These are phyloP conservation scores for Nixonia krombeini DNA, from an alignment of 1,140 invertebrate genomes.

Conservation along the genomic window DNA sequence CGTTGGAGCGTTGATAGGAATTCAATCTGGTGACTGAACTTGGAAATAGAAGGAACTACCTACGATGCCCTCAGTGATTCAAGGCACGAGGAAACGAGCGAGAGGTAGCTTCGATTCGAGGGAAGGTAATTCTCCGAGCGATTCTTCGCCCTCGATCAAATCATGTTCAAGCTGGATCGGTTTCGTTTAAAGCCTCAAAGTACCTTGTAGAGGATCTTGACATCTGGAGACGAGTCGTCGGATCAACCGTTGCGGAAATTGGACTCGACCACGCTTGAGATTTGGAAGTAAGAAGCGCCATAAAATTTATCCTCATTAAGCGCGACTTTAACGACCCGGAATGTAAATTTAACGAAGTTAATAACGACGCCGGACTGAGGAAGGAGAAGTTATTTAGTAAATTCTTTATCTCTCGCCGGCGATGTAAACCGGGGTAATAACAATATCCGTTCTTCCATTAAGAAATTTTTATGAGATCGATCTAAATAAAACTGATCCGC, in stretches of 20 bases:
- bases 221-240: conserved; percentile 10
- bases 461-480: no score
- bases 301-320: not conserved
- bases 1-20: conserved; percentile 56
- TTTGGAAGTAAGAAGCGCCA: not conserved
- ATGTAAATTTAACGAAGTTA: not conserved
- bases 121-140: conserved; percentile 56
- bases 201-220: conserved; percentile 14
- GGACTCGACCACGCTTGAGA: not conserved
- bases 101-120: conserved; percentile 15
- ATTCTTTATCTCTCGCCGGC: no score
- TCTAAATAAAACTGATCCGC: no score
- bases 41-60: conserved; percentile 61
- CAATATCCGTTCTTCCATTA: no score
- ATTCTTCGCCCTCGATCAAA: conserved; percentile 44
- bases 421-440: no score
- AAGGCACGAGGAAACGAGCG: conserved; percentile 18
- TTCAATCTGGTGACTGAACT: conserved; percentile 63
- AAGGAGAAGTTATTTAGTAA: no score
- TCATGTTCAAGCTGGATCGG: conserved; percentile 16
- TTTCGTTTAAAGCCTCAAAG: conserved; percentile 23
- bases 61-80: conserved; percentile 46
- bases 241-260: conserved; percentile 4
- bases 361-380: no score
- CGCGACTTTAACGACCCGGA: not conserved